phyloP scores from a whole-genome alignment of 2,797 vertebrate genomes.

The Borostomias antarcticus region DNA sequence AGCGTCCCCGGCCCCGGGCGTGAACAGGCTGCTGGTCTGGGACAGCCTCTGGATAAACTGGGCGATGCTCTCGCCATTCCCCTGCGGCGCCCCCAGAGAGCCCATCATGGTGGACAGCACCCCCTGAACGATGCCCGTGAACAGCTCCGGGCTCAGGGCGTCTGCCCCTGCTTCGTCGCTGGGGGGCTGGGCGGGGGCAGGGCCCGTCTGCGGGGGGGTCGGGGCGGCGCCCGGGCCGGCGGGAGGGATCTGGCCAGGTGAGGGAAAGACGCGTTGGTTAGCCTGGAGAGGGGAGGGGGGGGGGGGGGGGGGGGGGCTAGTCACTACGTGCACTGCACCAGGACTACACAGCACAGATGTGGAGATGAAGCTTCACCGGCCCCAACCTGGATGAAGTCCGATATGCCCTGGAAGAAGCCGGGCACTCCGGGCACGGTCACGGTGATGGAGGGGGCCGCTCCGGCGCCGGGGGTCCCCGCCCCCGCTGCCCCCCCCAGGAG shows the following conservation, averaged over 20 bases:
- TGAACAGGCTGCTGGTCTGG: constrained; percentile 85
- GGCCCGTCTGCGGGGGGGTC: constrained; percentile 37
- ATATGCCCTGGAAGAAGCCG: constrained; percentile 81
- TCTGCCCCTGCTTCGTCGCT: constrained; percentile 21
- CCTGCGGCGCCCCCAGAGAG: constrained; percentile 79
- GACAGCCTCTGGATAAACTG: constrained; percentile 88
- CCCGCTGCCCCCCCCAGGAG: constrained; percentile 72
- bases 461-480: constrained; percentile 51
- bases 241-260: constrained; percentile 36
- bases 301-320: not conserved
- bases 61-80: constrained; percentile 84
- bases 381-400: constrained; percentile 78
- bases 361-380: no score
- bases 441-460: constrained; percentile 77
- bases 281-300: constrained; percentile 49
- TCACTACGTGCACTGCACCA: not conserved
- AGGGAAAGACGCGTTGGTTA: constrained; percentile 61
- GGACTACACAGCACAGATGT: not conserved
- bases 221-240: constrained; percentile 25
- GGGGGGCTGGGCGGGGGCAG: constrained; percentile 34
- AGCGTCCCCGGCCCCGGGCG: constrained; percentile 81
- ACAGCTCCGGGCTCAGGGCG: constrained; percentile 81
- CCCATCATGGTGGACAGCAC: constrained; percentile 86
- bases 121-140: constrained; percentile 86
- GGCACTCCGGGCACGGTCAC: constrained; percentile 82